A percentile compares a stretch with the other conserved stretches of the same genome.
These are phyloP conservation scores for Australoheros scitulus DNA, from an alignment of 2,113 vertebrate genomes.

Conservation along the genomic window DNA sequence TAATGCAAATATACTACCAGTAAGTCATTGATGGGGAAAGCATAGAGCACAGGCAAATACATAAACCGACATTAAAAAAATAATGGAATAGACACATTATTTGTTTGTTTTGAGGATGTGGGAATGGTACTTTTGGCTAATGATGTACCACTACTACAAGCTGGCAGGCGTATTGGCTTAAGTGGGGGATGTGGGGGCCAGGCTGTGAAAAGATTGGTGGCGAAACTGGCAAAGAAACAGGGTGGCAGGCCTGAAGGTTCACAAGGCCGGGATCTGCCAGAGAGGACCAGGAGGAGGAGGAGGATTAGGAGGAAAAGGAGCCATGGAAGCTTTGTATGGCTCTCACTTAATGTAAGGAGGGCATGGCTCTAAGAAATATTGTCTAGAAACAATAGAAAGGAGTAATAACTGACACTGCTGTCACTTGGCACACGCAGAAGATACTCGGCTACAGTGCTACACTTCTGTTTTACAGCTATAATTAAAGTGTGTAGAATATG, in stretches of 20 bases:
- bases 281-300: constrained; percentile 73
- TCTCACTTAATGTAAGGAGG: background rate
- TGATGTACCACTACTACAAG: constrained; percentile 13
- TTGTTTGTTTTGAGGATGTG: background rate
- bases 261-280: constrained; percentile 73
- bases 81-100: background rate
- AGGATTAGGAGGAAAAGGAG: constrained; percentile 64
- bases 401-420: background rate
- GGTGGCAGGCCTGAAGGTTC: constrained; percentile 74
- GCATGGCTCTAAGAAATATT: background rate
- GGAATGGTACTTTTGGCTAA: background rate
- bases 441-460: background rate
- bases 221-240: constrained; percentile 22
- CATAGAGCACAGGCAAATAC: background rate
- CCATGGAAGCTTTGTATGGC: background rate
- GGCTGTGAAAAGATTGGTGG: constrained; percentile 1
- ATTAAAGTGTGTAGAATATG: background rate
- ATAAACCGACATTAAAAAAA: background rate
- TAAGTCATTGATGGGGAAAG: background rate
- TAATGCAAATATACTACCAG: background rate
- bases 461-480: background rate
- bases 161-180: constrained; percentile 22
- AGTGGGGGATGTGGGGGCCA: background rate
- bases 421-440: background rate
- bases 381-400: background rate